Base-by-base conservation (phyloP, 2,797 vertebrate species). In the Apogon hyalosoma region DNA sequence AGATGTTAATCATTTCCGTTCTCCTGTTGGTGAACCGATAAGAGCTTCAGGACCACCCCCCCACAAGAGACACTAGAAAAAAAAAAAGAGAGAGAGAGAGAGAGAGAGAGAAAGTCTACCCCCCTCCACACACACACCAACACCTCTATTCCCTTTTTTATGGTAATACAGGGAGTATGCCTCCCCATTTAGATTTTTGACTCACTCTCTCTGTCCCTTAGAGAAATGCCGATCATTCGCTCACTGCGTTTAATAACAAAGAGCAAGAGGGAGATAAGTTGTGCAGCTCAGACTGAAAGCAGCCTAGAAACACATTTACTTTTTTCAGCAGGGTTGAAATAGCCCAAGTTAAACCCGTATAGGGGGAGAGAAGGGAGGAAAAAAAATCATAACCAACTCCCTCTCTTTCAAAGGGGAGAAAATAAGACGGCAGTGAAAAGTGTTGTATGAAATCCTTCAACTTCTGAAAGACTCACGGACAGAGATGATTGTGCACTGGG, bases 1-100 rank as follows among this genome's bases (percentile, higher is more conserved):
- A 93, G 93, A 94, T 94, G 90, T 88, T 94, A 92, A 94, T 95
- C 93, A 88, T 90, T 90, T 92, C 82, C 76, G 78, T 87, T 93
- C 86, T 90, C 83, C 92, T 94, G 93, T 90, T 84, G 88, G 85
- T 83, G 88, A 89, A 82, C 82, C 71, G 92, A 94, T 94, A 93
- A 93, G 88, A 47, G 70, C 82, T 64, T 40, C 69, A 38, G 84
- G 87, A 87, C 87, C 87, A 84, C 88, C 82, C 68, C 45, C 69
- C 72, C n/a, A n/a, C n/a, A n/a, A n/a, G n/a, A n/a, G n/a, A n/a
- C n/a, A n/a, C n/a, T n/a, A n/a, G n/a, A n/a, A n/a, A n/a, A n/a
- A n/a, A n/a, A n/a, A n/a, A n/a, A n/a, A n/a, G n/a, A n/a, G n/a
- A n/a, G n/a, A n/a, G n/a, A n/a, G n/a, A n/a, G 64, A 61, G 28